Evolutionary conservation across 2,888 invertebrate species (phyloP).

Genomic region (Colletes collaris): DNA sequence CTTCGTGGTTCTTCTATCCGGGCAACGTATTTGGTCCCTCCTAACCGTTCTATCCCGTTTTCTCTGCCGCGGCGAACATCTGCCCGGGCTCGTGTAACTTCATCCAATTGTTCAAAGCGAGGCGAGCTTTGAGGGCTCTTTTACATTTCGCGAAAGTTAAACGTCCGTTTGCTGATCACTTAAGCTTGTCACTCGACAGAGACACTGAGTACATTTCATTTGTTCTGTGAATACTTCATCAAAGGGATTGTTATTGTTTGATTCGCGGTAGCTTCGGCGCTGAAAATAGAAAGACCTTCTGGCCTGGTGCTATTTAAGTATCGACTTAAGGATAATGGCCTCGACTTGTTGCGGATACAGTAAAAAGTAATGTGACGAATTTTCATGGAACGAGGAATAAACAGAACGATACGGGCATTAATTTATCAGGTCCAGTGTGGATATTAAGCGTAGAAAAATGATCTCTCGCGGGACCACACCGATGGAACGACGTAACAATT

Average conservation of each 20-base stretch:
- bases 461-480: slow-evolving; percentile 23
- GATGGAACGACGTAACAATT: slow-evolving; percentile 56
- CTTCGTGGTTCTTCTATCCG: slow-evolving; percentile 59
- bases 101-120: slow-evolving; percentile 9
- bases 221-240: not conserved
- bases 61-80: slow-evolving; percentile 44
- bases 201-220: not conserved
- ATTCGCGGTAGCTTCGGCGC: not conserved
- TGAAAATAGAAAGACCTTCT: not conserved
- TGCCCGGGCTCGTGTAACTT: slow-evolving; percentile 51
- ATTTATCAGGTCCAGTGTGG: not conserved
- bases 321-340: too few relatives aligned
- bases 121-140: not conserved
- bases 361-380: not conserved
- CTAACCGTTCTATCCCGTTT: slow-evolving; percentile 16
- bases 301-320: too few relatives aligned
- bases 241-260: slow-evolving; percentile 1
- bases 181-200: not conserved
- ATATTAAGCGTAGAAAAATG: not conserved
- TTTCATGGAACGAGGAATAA: not conserved
- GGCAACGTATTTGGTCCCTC: slow-evolving; percentile 19
- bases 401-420: not conserved
- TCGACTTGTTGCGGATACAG: too few relatives aligned
- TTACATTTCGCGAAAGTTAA: slow-evolving; percentile 12
- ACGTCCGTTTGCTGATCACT: slow-evolving; percentile 1